A percentile compares a stretch with the other conserved stretches of the same genome.
phyloP scores from a whole-genome alignment of 2,113 vertebrate species.

The Atlantisia rogersi region DNA sequence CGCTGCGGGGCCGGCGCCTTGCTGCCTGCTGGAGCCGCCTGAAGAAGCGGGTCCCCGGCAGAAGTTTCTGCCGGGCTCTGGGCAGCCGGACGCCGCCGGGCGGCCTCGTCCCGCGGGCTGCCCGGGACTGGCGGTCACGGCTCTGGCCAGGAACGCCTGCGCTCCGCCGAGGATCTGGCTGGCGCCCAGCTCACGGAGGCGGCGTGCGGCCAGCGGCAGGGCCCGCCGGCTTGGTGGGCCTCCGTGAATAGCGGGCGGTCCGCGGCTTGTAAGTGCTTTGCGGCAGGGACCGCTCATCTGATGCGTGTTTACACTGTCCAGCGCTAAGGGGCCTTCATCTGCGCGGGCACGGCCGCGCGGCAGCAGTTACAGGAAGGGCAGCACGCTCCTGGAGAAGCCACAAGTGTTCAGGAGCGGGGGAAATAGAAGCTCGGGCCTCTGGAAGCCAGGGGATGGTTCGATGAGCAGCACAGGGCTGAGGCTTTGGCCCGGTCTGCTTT shows the following conservation, averaged over 20 bases:
- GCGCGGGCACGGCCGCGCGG: fast-evolving
- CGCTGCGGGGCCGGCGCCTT: too few relatives aligned
- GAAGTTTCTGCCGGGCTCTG: too few relatives aligned
- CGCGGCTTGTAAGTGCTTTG: fast-evolving
- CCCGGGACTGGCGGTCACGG: neutral
- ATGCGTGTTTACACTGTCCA: fast-evolving
- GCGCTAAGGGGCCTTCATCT: fast-evolving
- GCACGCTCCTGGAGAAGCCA: fast-evolving
- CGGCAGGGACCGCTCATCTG: fast-evolving
- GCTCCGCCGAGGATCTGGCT: too few relatives aligned
- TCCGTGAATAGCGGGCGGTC: fast-evolving
- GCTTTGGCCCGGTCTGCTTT: neutral
- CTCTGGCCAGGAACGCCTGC: neutral
- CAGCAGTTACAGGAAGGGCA: fast-evolving
- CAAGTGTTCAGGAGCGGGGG: fast-evolving
- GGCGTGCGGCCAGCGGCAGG: too few relatives aligned
- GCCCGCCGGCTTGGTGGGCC: neutral
- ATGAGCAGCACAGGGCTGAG: fast-evolving
- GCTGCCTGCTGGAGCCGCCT: neutral
- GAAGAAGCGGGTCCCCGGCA: neutral
- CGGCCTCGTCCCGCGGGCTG: neutral
- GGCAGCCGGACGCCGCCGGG: neutral
- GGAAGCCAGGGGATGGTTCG: fast-evolving
- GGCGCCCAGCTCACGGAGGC: neutral
- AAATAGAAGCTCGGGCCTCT: fast-evolving